Evolutionary conservation across 2,113 vertebrate species (phyloP).

Genomic region (Dipodomys ordii): DNA sequence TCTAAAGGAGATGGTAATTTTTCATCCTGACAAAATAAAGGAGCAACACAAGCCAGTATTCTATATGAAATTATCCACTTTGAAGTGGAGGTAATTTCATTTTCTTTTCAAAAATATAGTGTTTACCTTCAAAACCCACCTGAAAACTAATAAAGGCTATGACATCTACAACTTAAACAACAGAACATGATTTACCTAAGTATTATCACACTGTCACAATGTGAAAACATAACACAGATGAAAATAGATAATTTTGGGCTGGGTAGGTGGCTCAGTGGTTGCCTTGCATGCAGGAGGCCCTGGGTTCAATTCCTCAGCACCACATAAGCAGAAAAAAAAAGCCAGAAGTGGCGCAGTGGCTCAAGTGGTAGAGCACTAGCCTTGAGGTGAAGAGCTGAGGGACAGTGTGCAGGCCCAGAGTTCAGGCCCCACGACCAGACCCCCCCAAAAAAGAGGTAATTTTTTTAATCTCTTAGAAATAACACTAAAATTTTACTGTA

Average conservation of each 20-base stretch:
- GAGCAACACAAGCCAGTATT: not conserved
- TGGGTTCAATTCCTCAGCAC: too few relatives aligned
- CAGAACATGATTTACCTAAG: not conserved
- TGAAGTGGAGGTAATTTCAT: not conserved
- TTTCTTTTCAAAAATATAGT: not conserved
- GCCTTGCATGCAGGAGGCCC: too few relatives aligned
- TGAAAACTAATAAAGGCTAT: not conserved
- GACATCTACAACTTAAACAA: slow-evolving; percentile 24
- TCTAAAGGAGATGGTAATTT: not conserved
- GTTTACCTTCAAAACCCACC: not conserved
- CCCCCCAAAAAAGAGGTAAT: too few relatives aligned
- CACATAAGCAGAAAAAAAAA: too few relatives aligned
- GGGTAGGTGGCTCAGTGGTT: too few relatives aligned
- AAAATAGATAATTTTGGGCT: too few relatives aligned
- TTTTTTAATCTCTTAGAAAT: slow-evolving; percentile 39
- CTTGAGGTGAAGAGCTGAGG: too few relatives aligned
- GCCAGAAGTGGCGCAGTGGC: too few relatives aligned
- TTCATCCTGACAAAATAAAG: not conserved
- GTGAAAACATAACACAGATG: not conserved
- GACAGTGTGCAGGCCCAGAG: too few relatives aligned
- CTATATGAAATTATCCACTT: not conserved
- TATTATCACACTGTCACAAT: not conserved
- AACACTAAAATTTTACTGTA: not conserved
- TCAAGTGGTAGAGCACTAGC: too few relatives aligned
- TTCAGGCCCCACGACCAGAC: too few relatives aligned